phyloP scores from a whole-genome alignment of 1,140 invertebrate genomes.

The Procambarus clarkii region DNA sequence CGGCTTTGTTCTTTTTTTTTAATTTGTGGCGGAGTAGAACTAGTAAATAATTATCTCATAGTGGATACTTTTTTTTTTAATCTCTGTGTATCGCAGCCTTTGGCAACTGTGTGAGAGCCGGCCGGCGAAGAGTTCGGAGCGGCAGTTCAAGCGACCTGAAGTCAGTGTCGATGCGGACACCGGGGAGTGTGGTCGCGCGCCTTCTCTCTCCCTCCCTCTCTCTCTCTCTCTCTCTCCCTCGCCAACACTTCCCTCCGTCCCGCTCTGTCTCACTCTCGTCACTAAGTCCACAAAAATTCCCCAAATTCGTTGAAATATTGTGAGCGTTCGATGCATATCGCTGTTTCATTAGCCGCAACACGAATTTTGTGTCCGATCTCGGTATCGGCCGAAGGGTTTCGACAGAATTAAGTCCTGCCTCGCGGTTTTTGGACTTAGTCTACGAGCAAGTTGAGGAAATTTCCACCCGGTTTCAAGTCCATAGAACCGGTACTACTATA shows the following conservation, averaged over 20 bases:
- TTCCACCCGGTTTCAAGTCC: neutral
- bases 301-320: conserved; percentile 36
- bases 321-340: conserved; percentile 4
- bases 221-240: no score
- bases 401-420: neutral
- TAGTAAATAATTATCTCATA: neutral
- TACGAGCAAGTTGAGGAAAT: conserved; percentile 13
- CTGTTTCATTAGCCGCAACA: neutral
- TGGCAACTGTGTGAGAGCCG: conserved; percentile 36
- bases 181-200: conserved; percentile 41
- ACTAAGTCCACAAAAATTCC: conserved; percentile 40
- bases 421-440: conserved; percentile 58
- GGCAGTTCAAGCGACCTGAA: conserved; percentile 50
- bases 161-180: conserved; percentile 66
- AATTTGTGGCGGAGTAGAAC: neutral
- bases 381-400: neutral
- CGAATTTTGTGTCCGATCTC: neutral
- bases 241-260: neutral
- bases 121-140: conserved; percentile 60
- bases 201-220: neutral
- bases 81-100: neutral
- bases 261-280: neutral
- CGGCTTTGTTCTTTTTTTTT: neutral
- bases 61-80: neutral
- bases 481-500: neutral